Evolutionary conservation across 2,113 vertebrate species (phyloP).

Genomic region (Centrocercus urophasianus): DNA sequence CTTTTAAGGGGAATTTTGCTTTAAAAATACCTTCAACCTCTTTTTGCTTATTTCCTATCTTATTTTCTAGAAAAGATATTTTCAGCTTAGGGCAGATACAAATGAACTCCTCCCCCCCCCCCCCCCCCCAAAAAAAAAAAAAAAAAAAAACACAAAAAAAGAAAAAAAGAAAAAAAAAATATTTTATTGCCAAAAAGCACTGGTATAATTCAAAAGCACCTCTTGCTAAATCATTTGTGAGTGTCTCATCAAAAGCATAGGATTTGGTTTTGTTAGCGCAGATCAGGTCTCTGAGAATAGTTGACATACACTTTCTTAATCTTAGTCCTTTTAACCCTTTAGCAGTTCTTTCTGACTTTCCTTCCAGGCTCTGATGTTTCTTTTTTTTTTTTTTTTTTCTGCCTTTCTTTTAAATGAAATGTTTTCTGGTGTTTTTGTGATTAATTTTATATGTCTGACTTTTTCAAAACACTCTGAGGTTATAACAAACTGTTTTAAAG

Average conservation of each 20-base stretch:
- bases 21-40: constrained; percentile 44
- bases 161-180: neutral
- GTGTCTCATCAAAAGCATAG: constrained; percentile 73
- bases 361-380: neutral
- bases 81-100: constrained; percentile 61
- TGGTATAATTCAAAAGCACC: constrained; percentile 74
- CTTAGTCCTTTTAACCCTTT: constrained; percentile 58
- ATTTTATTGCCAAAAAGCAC: constrained; percentile 73
- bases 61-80: constrained; percentile 63
- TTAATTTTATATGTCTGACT: constrained; percentile 43
- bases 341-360: constrained; percentile 37
- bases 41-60: constrained; percentile 28
- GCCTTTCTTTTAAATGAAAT: constrained; percentile 52
- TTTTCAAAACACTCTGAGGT: constrained; percentile 1
- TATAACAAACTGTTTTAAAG: constrained; percentile 30
- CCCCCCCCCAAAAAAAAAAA: too few relatives aligned
- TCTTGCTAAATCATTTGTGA: constrained; percentile 71
- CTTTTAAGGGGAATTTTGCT: constrained; percentile 11
- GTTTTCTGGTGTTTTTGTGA: constrained; percentile 47
- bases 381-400: constrained; percentile 16
- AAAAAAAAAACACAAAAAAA: too few relatives aligned
- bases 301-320: constrained; percentile 64
- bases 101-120: constrained; percentile 17
- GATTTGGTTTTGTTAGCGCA: constrained; percentile 54
- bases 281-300: constrained; percentile 54